phyloP scores from a whole-genome alignment of 2,797 vertebrate genomes.

The Aeoliscus strigatus region DNA sequence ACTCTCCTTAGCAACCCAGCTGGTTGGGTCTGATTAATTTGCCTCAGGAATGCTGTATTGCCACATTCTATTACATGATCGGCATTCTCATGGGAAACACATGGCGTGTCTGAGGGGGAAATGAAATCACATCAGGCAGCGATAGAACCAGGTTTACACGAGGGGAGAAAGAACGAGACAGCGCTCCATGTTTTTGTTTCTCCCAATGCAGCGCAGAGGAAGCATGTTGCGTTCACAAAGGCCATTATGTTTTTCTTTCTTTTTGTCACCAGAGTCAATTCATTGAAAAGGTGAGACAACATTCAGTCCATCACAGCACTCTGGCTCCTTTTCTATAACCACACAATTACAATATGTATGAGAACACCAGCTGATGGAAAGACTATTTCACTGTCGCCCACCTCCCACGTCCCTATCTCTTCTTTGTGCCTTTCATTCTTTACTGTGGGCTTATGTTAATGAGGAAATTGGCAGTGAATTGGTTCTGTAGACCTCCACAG shows the following conservation, averaged over 20 bases:
- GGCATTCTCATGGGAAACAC: conserved; percentile 29
- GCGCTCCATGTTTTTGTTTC: conserved; percentile 17
- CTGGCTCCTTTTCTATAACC: conserved; percentile 61
- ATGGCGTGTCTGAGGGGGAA: conserved; percentile 23
- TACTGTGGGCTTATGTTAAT: conserved; percentile 64
- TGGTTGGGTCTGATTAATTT: conserved; percentile 34
- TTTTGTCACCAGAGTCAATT: conserved; percentile 44
- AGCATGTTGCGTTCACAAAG: conserved; percentile 47
- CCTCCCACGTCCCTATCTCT: conserved; percentile 23
- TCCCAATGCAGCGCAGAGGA: conserved; percentile 17
- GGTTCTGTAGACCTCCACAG: conserved; percentile 55
- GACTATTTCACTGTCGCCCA: conserved; percentile 40
- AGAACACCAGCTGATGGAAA: conserved; percentile 65
- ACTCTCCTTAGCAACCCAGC: conserved; percentile 21
- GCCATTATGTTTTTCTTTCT: conserved; percentile 25
- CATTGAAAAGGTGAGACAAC: conserved; percentile 57
- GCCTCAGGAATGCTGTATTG: conserved; percentile 26
- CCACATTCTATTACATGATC: conserved; percentile 31
- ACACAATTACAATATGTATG: conserved; percentile 79
- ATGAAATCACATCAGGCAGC: conserved; percentile 39
- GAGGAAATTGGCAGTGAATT: conserved; percentile 62
- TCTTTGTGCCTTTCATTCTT: conserved; percentile 55
- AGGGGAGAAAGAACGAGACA: conserved; percentile 10
- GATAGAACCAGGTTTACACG: conserved; percentile 6
- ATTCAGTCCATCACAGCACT: conserved; percentile 67